Evolutionary conservation across 2,113 vertebrate species (phyloP).

Genomic region (Mastomys natalensis): DNA sequence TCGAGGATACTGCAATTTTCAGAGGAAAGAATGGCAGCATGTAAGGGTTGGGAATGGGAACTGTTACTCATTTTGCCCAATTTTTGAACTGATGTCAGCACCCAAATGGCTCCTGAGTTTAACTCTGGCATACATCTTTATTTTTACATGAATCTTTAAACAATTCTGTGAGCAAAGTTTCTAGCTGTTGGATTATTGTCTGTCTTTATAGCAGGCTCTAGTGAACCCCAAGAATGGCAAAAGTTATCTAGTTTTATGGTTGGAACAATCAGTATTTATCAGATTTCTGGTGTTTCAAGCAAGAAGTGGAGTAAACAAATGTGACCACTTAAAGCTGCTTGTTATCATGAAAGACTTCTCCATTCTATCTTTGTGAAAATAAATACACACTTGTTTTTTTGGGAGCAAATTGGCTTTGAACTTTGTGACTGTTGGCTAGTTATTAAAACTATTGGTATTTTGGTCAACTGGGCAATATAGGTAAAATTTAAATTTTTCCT

Average conservation of each 20-base stretch:
- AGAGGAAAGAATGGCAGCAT: constrained; percentile 83
- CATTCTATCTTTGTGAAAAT: constrained; percentile 61
- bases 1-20: constrained; percentile 89
- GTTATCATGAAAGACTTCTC: constrained; percentile 82
- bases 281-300: constrained; percentile 59
- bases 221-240: constrained; percentile 65
- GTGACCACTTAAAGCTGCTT: constrained; percentile 83
- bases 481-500: constrained; percentile 66
- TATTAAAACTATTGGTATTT: constrained; percentile 72
- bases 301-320: constrained; percentile 36
- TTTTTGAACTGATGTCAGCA: constrained; percentile 82
- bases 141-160: constrained; percentile 72
- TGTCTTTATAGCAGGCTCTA: constrained; percentile 77
- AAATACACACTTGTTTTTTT: constrained; percentile 75
- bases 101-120: constrained; percentile 72
- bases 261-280: constrained; percentile 27
- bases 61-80: constrained; percentile 88
- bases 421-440: constrained; percentile 65
- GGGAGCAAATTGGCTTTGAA: constrained; percentile 75
- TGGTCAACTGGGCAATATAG: constrained; percentile 74
- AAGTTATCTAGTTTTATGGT: constrained; percentile 10
- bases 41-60: constrained; percentile 81
- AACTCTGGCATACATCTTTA: constrained; percentile 69
- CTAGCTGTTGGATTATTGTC: constrained; percentile 72
- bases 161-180: constrained; percentile 75